Evolutionary conservation across 2,113 vertebrate species (phyloP).

Genomic region (Myotis davidii): DNA sequence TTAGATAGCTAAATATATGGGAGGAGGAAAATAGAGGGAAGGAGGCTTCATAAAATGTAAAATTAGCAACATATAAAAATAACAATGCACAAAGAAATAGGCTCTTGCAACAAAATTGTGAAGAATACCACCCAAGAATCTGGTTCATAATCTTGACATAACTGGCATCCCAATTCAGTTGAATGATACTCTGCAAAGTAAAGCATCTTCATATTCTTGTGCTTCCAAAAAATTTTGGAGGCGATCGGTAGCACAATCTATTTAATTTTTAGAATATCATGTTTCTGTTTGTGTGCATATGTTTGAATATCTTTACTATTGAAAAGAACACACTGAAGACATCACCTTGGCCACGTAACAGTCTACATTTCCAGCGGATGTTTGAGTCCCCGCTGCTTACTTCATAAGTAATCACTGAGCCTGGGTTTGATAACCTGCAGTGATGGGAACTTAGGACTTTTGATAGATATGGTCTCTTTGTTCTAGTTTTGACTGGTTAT

Average conservation of each 20-base stretch:
- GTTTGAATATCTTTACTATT: constrained; percentile 67
- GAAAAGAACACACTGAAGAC: constrained; percentile 52
- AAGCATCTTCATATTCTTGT: constrained; percentile 40
- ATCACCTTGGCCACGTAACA: constrained; percentile 35
- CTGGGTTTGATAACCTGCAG: background rate
- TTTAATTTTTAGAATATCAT: constrained; percentile 64
- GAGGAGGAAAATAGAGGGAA: constrained; percentile 61
- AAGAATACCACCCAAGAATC: constrained; percentile 47
- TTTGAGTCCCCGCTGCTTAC: background rate
- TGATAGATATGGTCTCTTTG: background rate
- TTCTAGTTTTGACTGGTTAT: background rate
- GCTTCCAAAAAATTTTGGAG: constrained; percentile 63
- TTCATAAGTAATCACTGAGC: background rate
- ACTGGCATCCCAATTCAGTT: background rate
- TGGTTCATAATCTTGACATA: constrained; percentile 18
- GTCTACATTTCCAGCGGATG: background rate
- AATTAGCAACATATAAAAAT: constrained; percentile 69
- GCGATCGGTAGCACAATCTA: constrained; percentile 41
- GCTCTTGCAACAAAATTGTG: constrained; percentile 51
- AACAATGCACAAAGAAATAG: constrained; percentile 60
- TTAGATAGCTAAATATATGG: constrained; percentile 53
- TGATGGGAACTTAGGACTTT: background rate
- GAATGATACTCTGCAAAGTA: background rate
- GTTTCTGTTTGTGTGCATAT: constrained; percentile 70
- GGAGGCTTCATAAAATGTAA: constrained; percentile 39